Conservation (phyloP, 2,888 invertebrate genomes). For the Hirtodrosophila confusa region DNA sequence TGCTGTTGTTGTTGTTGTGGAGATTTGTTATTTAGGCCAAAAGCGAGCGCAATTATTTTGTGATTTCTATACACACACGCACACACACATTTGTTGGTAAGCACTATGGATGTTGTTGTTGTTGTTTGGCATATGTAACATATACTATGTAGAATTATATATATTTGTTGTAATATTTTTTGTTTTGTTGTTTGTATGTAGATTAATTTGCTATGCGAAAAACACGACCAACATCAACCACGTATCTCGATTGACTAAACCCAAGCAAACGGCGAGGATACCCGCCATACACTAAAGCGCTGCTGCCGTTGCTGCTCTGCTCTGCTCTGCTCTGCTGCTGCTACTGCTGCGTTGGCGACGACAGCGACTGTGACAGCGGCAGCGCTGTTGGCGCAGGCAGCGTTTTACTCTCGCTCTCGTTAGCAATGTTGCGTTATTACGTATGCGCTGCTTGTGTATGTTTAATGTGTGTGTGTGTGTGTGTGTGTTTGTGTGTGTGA, state of each 20-base stretch:
- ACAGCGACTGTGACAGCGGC: slow-evolving; percentile 15
- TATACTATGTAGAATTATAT: slow-evolving; percentile 39
- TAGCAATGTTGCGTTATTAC: slow-evolving; percentile 62
- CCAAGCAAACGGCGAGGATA: slow-evolving; percentile 84
- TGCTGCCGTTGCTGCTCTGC: slow-evolving; percentile 33
- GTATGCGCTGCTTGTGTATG: slow-evolving; percentile 53
- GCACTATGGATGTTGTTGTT: slow-evolving; percentile 37
- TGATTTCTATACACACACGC: slow-evolving; percentile 28
- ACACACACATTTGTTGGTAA: slow-evolving; percentile 51
- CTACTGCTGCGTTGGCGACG: slow-evolving; percentile 13
- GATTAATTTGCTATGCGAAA: slow-evolving; percentile 71
- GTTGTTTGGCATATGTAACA: slow-evolving; percentile 42
- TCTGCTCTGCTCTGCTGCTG: slow-evolving; percentile 32
- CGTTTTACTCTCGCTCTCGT: slow-evolving; percentile 71
- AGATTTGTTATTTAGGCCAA: slow-evolving; percentile 44
- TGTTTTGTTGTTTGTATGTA: slow-evolving; percentile 36
- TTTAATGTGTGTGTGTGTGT: slow-evolving; percentile 16
- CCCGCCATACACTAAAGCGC: slow-evolving; percentile 68
- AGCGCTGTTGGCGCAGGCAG: slow-evolving; percentile 39
- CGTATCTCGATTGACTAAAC: slow-evolving; percentile 85
- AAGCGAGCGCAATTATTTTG: slow-evolving; percentile 40
- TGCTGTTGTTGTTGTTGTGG: slow-evolving; percentile 31
- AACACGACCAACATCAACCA: slow-evolving; percentile 84
- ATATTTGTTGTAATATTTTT: slow-evolving; percentile 17
- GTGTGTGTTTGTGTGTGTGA: slow-evolving; percentile 29